Conservation (phyloP, 2,888 invertebrate genomes). For the Achlya flavicornis region DNA sequence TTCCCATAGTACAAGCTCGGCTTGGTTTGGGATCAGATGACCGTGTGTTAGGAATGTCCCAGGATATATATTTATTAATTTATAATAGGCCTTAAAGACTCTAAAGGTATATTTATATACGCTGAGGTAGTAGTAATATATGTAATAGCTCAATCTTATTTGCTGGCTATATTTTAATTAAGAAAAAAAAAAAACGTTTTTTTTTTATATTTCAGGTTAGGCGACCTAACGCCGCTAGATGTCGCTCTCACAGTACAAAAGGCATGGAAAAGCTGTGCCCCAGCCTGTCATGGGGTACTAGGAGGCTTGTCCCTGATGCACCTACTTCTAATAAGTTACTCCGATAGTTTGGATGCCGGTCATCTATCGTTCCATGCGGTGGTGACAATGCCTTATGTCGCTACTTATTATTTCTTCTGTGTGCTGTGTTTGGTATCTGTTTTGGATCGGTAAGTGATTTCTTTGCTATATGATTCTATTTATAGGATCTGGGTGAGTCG, state of each 20-base stretch:
- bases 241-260: slow-evolving; percentile 80
- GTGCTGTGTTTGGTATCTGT: slow-evolving; percentile 84
- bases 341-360: slow-evolving; percentile 73
- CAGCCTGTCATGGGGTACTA: slow-evolving; percentile 84
- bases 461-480: no score
- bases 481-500: no score
- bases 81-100: no score
- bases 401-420: slow-evolving; percentile 83
- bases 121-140: no score
- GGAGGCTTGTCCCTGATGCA: slow-evolving; percentile 85
- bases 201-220: slow-evolving; percentile 53
- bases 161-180: no score
- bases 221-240: slow-evolving; percentile 79
- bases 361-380: slow-evolving; percentile 77
- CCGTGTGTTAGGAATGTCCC: no score
- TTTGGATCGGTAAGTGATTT: slow-evolving; percentile 79
- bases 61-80: no score
- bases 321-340: slow-evolving; percentile 82
- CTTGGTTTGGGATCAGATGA: no score
- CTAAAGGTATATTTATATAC: no score
- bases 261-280: slow-evolving; percentile 76
- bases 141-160: no score
- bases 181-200: no score
- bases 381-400: slow-evolving; percentile 80
- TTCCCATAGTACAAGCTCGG: no score